Evolutionary conservation across 1,140 invertebrate species (phyloP), one percentile per base, ranked within the genome.

Genomic region (Aethina tumida): DNA sequence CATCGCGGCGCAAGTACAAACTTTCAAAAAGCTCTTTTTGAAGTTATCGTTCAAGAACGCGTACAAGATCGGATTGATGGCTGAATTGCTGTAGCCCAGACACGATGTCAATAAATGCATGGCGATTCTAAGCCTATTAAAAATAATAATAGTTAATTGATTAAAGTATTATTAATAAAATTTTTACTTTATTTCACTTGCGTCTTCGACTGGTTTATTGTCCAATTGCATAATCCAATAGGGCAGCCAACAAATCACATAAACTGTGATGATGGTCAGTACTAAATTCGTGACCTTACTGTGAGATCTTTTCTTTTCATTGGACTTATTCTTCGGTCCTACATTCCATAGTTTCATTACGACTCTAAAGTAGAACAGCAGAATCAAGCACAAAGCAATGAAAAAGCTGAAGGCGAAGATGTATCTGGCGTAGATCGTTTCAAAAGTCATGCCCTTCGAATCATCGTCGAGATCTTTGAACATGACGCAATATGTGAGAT

Each of bases 1-100:
- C 45, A 84, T 84, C 0, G 81, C 77, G 0, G 83, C 81, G 50
- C 85, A 90, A 0, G 81, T 85, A 62, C 83, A 88, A 6, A 84
- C 92, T 59, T 95, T 96, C 39, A 90, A 65, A 56, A 94, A 95
- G 54, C 87, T 91, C 64, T 94, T 94, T 60, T 92, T 92, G 60
- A 95, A 95, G 53, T 94, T 94, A 49, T 94, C 90, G 47, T 83
- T 89, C 0, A 94, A 68, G 52, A 94, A 94, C 2, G 94, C 92
- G 62, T 97, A 97, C 0, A 98, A 71, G 34, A 97, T 91, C 4
- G 94, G 95, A 66, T 98, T 98, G 66, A 98, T 85, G 1, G 93
- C 94, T 4, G 90, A 95, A 60, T 98, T 98, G 36, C 88, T 90
- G 63, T 99, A 99, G 35, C 86, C 89, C 29, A 99, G 70, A 53